Conservation (phyloP, 1,140 invertebrate genomes). For the Gerris buenoi region DNA sequence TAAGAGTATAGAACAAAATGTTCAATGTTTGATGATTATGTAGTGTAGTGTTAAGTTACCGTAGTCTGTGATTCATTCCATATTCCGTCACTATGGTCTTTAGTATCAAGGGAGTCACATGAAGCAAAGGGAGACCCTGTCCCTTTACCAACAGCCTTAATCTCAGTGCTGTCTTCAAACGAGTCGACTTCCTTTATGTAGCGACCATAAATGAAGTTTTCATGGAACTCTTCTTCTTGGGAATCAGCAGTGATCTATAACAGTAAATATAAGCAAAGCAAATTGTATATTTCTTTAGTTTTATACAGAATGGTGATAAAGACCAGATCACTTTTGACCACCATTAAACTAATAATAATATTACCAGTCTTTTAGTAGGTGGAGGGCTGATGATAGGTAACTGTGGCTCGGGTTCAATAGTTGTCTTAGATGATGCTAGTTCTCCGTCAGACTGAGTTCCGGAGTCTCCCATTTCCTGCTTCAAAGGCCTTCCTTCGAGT, state of each 20-base stretch:
- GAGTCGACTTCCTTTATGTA: constrained; percentile 34
- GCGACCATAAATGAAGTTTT: constrained; percentile 55
- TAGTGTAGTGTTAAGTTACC: too few relatives aligned
- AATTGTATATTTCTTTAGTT: too few relatives aligned
- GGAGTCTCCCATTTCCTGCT: constrained; percentile 19
- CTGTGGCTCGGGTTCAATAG: not conserved
- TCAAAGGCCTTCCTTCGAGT: constrained; percentile 42
- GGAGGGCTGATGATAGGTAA: not conserved
- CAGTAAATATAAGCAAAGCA: too few relatives aligned
- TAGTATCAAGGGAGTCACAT: constrained; percentile 50
- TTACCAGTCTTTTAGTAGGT: not conserved
- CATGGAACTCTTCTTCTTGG: constrained; percentile 47
- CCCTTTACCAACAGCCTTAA: constrained; percentile 6
- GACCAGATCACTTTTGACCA: too few relatives aligned
- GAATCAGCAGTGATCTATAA: constrained; percentile 23
- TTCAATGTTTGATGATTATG: too few relatives aligned
- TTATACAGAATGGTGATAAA: too few relatives aligned
- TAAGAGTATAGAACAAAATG: too few relatives aligned
- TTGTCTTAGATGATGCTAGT: constrained; percentile 2
- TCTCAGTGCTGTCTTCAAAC: constrained; percentile 20
- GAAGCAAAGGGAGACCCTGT: constrained; percentile 53
- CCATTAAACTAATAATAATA: too few relatives aligned
- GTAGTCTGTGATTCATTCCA: constrained; percentile 78
- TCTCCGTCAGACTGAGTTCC: constrained; percentile 20
- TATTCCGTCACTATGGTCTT: constrained; percentile 66